Base-by-base conservation (phyloP, 2,888 invertebrate species). In the Eupithecia subumbrata region DNA sequence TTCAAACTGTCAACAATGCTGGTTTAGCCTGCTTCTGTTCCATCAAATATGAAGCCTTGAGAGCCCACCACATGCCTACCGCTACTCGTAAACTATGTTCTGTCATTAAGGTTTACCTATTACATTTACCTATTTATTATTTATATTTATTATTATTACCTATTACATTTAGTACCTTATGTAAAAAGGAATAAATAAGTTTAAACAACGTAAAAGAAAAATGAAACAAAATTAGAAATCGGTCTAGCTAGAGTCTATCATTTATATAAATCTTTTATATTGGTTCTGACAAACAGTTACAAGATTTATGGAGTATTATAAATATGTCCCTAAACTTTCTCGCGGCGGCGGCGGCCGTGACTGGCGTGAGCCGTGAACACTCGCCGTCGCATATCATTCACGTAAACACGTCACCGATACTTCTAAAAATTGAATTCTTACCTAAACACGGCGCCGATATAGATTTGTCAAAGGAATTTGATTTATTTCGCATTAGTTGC, bases 261-360 rank as follows among this genome's bases (percentile, higher is more conserved):
- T 63, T 30, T 30, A 30, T 30, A 30, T 30, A 30, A 63, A 60
- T 25, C 7, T 64, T 45, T 16, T 40, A 40, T 71, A 71, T 71
- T 71, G 70, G 45, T 16, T 63, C 71, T 43, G 63, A 43, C 37
- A 67, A 52, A 72, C 70, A 70, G 71, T 56, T 71, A 67, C 37
- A 56, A 71, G 67, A 74, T 74, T 70, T 74, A 74, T 74, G 30
- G 71, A 66, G 56, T 70, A 30, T 67, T 67, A 71, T 74, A 67
- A 67, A 56, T 67, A 43, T 64, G 22, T 43, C 66, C 14, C 56
- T 71, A 74, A 71, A 74, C 56, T 74, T 74, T 74, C 74, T 60
- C 69, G n/a, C 25, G 30, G 40, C 63, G 18, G 64, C 63, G 25
- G 52, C 5, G 30, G 60, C n/a, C n/a, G n/a, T n/a, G n/a, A n/a